Conservation (phyloP, 37 sponge, comb jelly and placozoan species). For the Eunapius fragilis region DNA sequence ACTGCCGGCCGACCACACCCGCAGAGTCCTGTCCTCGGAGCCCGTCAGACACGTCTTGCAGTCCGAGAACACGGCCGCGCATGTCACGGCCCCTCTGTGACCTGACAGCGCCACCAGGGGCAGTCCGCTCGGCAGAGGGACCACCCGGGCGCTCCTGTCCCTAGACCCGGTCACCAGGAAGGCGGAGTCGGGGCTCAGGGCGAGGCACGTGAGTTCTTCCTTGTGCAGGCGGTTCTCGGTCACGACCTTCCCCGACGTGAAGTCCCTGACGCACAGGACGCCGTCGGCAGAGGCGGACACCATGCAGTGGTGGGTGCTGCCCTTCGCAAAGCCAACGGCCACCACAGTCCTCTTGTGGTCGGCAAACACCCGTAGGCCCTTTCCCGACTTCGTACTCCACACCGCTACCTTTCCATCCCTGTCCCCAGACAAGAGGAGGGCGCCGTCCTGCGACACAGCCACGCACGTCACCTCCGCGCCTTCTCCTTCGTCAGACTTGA, state of each 20-base stretch:
- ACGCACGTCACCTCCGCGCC: slow-evolving; percentile 35
- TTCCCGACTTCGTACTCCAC: slow-evolving; percentile 56
- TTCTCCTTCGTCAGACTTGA: slow-evolving; percentile 9
- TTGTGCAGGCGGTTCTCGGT: background rate
- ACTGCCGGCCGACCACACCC: slow-evolving; percentile 21
- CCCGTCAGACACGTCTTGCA: slow-evolving; percentile 27
- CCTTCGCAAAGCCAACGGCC: slow-evolving; percentile 36
- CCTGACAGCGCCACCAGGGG: slow-evolving; percentile 24
- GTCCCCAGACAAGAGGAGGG: slow-evolving; percentile 51
- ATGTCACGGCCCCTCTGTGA: slow-evolving; percentile 52
- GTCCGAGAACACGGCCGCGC: slow-evolving; percentile 11
- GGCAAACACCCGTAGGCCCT: slow-evolving; percentile 41
- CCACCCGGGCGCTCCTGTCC: background rate
- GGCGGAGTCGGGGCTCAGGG: slow-evolving; percentile 5
- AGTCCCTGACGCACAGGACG: slow-evolving; percentile 35
- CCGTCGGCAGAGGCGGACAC: slow-evolving; percentile 48
- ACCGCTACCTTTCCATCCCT: slow-evolving; percentile 41
- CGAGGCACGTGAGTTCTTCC: slow-evolving; percentile 9
- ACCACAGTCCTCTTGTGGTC: slow-evolving; percentile 47
- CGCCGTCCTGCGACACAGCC: slow-evolving; percentile 37
- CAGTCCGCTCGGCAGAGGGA: slow-evolving; percentile 16
- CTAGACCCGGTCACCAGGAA: slow-evolving; percentile 35
- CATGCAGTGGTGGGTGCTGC: slow-evolving; percentile 14
- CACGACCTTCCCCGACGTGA: slow-evolving; percentile 35
- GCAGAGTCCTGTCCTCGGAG: slow-evolving; percentile 14